These are phyloP conservation scores for Tautogolabrus adspersus DNA, from an alignment of 2,113 vertebrate species.

Conservation along the genomic window DNA sequence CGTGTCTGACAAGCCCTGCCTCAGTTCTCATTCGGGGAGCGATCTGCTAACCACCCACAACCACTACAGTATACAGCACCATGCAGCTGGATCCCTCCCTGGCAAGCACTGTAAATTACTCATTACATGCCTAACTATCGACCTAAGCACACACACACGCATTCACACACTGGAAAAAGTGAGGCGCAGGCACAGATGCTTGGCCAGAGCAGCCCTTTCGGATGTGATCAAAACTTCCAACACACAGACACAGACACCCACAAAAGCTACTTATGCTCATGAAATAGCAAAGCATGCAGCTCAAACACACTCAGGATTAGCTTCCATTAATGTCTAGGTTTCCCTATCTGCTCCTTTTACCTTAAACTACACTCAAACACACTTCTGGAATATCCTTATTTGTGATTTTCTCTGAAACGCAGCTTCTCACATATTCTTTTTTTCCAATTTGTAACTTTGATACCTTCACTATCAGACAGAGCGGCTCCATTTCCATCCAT, in stretches of 20 bases:
- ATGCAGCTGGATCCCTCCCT: slow-evolving; percentile 54
- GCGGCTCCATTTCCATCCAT: background rate
- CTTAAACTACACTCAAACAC: background rate
- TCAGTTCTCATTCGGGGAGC: slow-evolving; percentile 67
- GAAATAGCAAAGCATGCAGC: background rate
- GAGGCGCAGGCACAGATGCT: slow-evolving; percentile 23
- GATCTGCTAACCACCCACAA: slow-evolving; percentile 55
- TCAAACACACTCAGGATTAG: slow-evolving; percentile 13
- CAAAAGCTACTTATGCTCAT: background rate
- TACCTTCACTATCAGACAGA: slow-evolving; percentile 13
- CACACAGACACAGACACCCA: background rate
- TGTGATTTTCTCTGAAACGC: background rate
- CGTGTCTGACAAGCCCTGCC: slow-evolving; percentile 65
- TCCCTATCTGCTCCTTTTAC: slow-evolving; percentile 20
- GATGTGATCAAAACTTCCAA: slow-evolving; percentile 32
- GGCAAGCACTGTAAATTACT: slow-evolving; percentile 55
- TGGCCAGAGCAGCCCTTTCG: slow-evolving; percentile 32
- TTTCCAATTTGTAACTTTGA: slow-evolving; percentile 18
- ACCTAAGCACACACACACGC: slow-evolving; percentile 7
- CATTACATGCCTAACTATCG: slow-evolving; percentile 49
- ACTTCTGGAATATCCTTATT: slow-evolving; percentile 11
- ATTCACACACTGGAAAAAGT: background rate
- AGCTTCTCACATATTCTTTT: slow-evolving; percentile 8
- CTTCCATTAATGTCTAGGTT: slow-evolving; percentile 8
- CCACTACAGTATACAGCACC: slow-evolving; percentile 17